phyloP scores from a whole-genome alignment of 2,888 invertebrate genomes.

The Tenthredo distinguenda region DNA sequence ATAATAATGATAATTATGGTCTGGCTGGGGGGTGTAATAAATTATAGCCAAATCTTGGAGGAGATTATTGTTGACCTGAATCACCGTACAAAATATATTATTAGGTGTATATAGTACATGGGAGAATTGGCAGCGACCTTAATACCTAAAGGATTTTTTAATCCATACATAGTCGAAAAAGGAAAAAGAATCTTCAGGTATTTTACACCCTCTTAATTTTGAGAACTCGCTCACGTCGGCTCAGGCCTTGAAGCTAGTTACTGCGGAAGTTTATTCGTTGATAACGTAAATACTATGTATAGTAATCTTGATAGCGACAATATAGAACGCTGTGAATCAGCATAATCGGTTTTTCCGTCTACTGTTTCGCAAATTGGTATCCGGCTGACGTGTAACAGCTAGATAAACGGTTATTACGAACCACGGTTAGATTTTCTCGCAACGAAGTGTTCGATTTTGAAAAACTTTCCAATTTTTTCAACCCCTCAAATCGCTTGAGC shows the following conservation, averaged over 20 bases:
- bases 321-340: background rate
- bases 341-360: constrained; percentile 15
- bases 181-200: background rate
- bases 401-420: no score
- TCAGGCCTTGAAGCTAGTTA: background rate
- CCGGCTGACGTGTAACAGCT: background rate
- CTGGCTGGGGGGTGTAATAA: background rate
- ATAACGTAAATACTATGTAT: background rate
- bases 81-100: background rate
- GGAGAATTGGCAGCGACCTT: background rate
- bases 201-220: background rate
- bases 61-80: constrained; percentile 50
- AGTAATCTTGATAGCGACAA: constrained; percentile 5
- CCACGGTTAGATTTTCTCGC: background rate
- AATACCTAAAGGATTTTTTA: background rate
- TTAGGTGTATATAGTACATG: background rate
- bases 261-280: background rate
- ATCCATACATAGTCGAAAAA: background rate
- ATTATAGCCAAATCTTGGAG: constrained; percentile 12
- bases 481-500: no score
- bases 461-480: background rate
- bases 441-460: background rate
- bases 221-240: background rate
- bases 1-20: background rate
- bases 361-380: background rate